These are phyloP conservation scores for Cephus runcator DNA, from an alignment of 2,888 invertebrate genomes.

Conservation along the genomic window DNA sequence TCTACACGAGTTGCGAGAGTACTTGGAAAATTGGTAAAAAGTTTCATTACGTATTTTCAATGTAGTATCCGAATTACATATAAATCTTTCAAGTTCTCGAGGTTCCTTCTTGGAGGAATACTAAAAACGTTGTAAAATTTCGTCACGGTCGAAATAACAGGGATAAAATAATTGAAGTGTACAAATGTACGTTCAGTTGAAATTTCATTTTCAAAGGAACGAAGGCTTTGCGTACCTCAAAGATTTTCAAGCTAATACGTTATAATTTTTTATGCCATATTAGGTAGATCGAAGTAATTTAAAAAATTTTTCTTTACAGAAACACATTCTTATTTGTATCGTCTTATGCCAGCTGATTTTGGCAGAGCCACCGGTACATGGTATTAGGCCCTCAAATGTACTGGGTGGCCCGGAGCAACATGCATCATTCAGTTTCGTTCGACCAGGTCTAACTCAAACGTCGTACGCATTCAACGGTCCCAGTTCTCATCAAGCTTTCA, in stretches of 20 bases:
- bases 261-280: too few relatives aligned
- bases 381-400: slow-evolving; percentile 49
- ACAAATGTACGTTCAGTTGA: not conserved
- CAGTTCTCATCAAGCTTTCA: slow-evolving; percentile 57
- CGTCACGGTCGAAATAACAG: not conserved
- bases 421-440: slow-evolving; percentile 57
- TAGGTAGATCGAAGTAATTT: not conserved
- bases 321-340: slow-evolving; percentile 25
- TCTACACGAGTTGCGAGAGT: not conserved
- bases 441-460: slow-evolving; percentile 58
- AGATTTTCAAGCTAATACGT: not conserved
- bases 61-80: not conserved
- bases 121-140: not conserved
- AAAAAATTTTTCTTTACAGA: slow-evolving; percentile 33
- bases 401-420: slow-evolving; percentile 55
- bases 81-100: not conserved
- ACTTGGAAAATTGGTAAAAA: not conserved
- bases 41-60: not conserved
- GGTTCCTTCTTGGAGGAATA: not conserved
- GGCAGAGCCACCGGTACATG: slow-evolving; percentile 38
- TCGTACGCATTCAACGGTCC: slow-evolving; percentile 57
- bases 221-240: not conserved
- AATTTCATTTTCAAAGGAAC: not conserved
- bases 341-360: slow-evolving; percentile 22
- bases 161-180: not conserved